Percentiles rank a stretch among this genome's conserved stretches.
These are phyloP conservation scores for Hylia prasina DNA, from an alignment of 2,113 vertebrate genomes.

Conservation along the genomic window DNA sequence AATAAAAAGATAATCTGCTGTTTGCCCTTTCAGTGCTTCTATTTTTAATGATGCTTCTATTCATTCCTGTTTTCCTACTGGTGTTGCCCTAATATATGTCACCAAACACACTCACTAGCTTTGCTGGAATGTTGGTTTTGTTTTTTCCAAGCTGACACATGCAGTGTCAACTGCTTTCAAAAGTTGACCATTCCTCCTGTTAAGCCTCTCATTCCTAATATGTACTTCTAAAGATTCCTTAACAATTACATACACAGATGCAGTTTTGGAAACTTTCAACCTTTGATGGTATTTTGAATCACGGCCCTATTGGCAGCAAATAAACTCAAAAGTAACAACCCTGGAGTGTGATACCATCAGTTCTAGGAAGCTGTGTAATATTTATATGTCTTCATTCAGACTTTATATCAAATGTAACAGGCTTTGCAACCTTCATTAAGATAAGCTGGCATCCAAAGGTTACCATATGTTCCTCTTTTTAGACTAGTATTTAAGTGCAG, in stretches of 20 bases:
- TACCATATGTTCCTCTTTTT: slow-evolving; percentile 66
- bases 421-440: slow-evolving; percentile 69
- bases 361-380: slow-evolving; percentile 61
- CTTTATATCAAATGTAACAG: slow-evolving; percentile 60
- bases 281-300: slow-evolving; percentile 63
- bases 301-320: slow-evolving; percentile 22
- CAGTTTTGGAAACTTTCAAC: slow-evolving; percentile 59
- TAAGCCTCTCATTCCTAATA: slow-evolving; percentile 32
- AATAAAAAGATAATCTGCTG: neutral
- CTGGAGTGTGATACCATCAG: slow-evolving; percentile 45
- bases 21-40: neutral
- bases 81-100: neutral
- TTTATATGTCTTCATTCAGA: slow-evolving; percentile 65
- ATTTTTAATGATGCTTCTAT: slow-evolving; percentile 36
- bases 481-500: slow-evolving; percentile 47
- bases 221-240: slow-evolving; percentile 45
- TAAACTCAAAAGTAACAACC: slow-evolving; percentile 36
- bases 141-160: neutral
- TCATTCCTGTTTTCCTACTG: neutral
- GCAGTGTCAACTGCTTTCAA: neutral
- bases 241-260: slow-evolving; percentile 57
- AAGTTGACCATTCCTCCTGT: neutral
- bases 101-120: neutral
- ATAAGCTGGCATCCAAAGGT: slow-evolving; percentile 67
- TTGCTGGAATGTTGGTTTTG: neutral